Conservation (phyloP, 1,140 invertebrate species). For the Agrilus planipennis region DNA sequence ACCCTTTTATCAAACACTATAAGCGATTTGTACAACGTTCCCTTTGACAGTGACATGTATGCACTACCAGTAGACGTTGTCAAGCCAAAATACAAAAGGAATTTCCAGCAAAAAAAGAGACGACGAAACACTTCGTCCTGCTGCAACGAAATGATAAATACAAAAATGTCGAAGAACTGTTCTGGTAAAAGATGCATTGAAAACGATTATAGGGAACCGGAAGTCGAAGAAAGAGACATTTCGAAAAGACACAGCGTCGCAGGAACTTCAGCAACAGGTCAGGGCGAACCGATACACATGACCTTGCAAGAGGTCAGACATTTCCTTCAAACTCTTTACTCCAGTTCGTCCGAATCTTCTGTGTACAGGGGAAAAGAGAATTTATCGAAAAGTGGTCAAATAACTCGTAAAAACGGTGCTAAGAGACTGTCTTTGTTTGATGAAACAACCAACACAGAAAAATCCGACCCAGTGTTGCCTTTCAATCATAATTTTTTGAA, state of each 20-base stretch:
- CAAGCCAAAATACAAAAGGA: conserved; percentile 45
- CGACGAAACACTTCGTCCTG: conserved; percentile 44
- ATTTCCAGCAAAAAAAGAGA: conserved; percentile 38
- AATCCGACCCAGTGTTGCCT: too few species aligned
- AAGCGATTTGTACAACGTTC: conserved; percentile 74
- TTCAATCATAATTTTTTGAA: too few species aligned
- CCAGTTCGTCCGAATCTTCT: conserved; percentile 49
- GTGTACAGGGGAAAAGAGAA: conserved; percentile 41
- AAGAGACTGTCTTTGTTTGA: too few species aligned
- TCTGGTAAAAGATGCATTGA: conserved; percentile 2
- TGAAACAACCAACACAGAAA: too few species aligned
- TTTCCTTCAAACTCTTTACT: conserved; percentile 66
- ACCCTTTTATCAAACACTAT: conserved; percentile 58
- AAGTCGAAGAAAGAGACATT: conserved; percentile 27
- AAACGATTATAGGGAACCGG: conserved; percentile 1
- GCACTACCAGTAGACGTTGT: conserved; percentile 72
- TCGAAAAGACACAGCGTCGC: conserved; percentile 46
- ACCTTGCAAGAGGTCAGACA: conserved; percentile 74
- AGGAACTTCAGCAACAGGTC: conserved; percentile 35
- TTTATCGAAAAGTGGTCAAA: too few species aligned
- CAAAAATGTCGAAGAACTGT: conserved; percentile 1
- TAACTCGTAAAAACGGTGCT: too few species aligned
- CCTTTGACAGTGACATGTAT: conserved; percentile 75
- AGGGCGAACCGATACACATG: conserved; percentile 67
- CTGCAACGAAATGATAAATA: conserved; percentile 35